These are phyloP conservation scores for Aradophagus sp. DNA, from an alignment of 1,140 invertebrate species.

Conservation along the genomic window DNA sequence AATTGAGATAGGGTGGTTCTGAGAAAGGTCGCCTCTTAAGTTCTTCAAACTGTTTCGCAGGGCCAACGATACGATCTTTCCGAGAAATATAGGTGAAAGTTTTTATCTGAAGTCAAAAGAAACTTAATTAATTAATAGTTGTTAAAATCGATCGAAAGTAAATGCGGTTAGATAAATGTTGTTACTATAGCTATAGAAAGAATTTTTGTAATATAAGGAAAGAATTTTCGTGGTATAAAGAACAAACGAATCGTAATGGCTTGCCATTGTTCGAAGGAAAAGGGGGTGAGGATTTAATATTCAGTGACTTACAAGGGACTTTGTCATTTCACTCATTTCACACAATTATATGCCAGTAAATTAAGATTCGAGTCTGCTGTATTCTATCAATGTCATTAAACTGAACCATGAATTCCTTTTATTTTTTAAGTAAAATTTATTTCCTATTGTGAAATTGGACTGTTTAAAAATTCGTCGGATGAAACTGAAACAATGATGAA, in stretches of 20 bases:
- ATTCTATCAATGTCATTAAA: no score
- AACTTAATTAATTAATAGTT: slow-evolving; percentile 47
- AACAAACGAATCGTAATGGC: no score
- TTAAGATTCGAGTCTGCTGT: no score
- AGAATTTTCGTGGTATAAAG: background rate
- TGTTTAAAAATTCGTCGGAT: no score
- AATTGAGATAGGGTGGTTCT: slow-evolving; percentile 60
- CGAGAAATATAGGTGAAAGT: slow-evolving; percentile 39
- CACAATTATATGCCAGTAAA: slow-evolving; percentile 30
- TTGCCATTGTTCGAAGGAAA: no score
- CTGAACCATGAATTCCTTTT: no score
- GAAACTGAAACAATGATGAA: no score
- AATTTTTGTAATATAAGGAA: slow-evolving; percentile 5
- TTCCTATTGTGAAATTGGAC: no score
- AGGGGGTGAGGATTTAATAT: slow-evolving; percentile 37
- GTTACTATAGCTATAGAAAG: slow-evolving; percentile 8
- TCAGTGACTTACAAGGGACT: slow-evolving; percentile 18
- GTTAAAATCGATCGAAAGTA: slow-evolving; percentile 16
- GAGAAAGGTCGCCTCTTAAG: slow-evolving; percentile 34
- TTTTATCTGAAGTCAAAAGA: slow-evolving; percentile 27
- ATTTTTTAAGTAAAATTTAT: no score
- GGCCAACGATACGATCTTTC: slow-evolving; percentile 38
- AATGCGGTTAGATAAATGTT: slow-evolving; percentile 12
- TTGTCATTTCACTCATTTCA: slow-evolving; percentile 25
- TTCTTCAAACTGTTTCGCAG: slow-evolving; percentile 47